Percentiles rank a stretch among this genome's conserved stretches.
phyloP scores from a whole-genome alignment of 1,140 invertebrate genomes.

The Drosophila rhopaloa region DNA sequence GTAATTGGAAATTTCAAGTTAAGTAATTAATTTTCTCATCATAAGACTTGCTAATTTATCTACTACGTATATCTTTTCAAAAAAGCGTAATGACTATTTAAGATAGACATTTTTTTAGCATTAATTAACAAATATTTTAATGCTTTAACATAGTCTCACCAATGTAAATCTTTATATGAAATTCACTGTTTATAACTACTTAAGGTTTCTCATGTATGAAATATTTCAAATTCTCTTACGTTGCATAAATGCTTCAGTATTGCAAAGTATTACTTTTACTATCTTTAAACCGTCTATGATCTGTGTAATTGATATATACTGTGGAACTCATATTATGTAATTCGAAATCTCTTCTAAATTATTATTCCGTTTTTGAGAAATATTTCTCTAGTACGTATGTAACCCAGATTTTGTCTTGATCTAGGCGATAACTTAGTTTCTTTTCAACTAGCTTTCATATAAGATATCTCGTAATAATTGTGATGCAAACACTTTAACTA shows the following conservation, averaged over 20 bases:
- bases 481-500: conserved; percentile 30
- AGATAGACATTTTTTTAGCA: not conserved
- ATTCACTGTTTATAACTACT: not conserved
- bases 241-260: too few species aligned
- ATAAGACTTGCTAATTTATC: not conserved
- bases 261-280: too few species aligned
- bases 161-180: not conserved
- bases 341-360: not conserved
- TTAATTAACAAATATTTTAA: not conserved
- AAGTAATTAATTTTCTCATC: too few species aligned
- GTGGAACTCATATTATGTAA: not conserved
- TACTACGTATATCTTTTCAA: too few species aligned
- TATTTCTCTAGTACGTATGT: not conserved
- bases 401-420: not conserved
- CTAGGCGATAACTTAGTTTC: not conserved
- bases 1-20: not conserved
- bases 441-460: not conserved
- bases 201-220: too few species aligned
- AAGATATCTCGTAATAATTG: not conserved
- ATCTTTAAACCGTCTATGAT: too few species aligned
- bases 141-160: not conserved
- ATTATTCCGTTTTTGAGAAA: not conserved
- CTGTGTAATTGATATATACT: too few species aligned
- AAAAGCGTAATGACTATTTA: not conserved
- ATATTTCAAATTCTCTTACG: too few species aligned